Evolutionary conservation across 2,888 invertebrate genomes (phyloP), one percentile per base, ranked within the genome.

Genomic region (Lathronympha strigana): DNA sequence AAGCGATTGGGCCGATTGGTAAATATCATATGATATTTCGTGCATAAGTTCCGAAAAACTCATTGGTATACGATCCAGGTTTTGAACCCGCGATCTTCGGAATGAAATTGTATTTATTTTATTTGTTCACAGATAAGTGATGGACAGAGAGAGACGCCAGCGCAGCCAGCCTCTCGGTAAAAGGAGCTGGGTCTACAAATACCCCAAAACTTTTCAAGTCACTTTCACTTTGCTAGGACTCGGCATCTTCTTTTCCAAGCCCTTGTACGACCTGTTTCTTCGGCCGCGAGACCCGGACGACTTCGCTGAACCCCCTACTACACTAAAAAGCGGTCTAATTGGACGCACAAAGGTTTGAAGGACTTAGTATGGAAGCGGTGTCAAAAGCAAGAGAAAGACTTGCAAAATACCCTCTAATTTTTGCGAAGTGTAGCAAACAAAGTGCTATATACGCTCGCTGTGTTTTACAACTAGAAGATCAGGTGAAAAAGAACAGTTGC

Each of bases 401-500:
- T 61, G 93, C 94, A 58, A 94, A 95, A 72, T 97, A 96, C 87
- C 97, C 97, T 0, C 72, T 94, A 53, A 77, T 97, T 51, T 92
- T 97, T 68, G 93, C 94, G 0, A 94, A 95, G 83, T 97, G 97
- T 83, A 92, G 94, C 5, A 93, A 94, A 72, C 93, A 94, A 76
- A 96, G 95, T 1, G 79, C 93, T 1, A 75, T 92, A 0, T 98
- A 98, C 89, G 97, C 97, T 0, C 93, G 93, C 57, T 98, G 98
- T 84, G 97, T 97, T 1, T 87, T 96, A 47, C 93, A 94, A 31
- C 95, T 95, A 77, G 94, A 95, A 70, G 94, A 95, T 64, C 92
- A 94, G 73, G 92, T 97, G 0, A 93, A 94, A 75, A 94, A 95
- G 70, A 93, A 95, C 80, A 94, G 95, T 76, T 98, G 98, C 80